Base-by-base conservation (phyloP, 2,797 vertebrate genomes). In the Manis pentadactyla region DNA sequence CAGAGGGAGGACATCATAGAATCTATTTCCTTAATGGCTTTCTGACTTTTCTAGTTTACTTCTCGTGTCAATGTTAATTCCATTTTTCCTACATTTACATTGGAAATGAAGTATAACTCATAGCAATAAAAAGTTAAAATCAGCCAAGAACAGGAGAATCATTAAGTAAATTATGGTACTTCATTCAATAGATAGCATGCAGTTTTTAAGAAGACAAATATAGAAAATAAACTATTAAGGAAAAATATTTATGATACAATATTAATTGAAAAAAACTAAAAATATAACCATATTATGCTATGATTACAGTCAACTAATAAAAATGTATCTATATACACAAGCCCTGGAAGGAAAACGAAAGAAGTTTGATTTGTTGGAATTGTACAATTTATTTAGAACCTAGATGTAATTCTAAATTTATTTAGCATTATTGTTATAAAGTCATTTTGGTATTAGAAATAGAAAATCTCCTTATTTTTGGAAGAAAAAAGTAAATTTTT, bases 401-500 rank as follows among this genome's bases (percentile, higher is more conserved):
- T 71, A 93, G 21, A 74, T 71, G 3, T 64, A 82, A 64, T 51
- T 90, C 27, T 64, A 49, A 85, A 59, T 17, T 89, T 79, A 71
- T 69, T 68, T 87, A 57, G 25, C 87, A 87, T 91, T 61, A 75
- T 23, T 92, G 25, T 86, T 83, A 77, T 64, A 71, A 64, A 84
- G 63, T 42, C 81, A 2, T 75, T 49, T 83, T 49, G 42, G 5
- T 46, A 82, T 86, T 68, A 61, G 39, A 64, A 86, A 87, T 55
- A 64, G 88, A 55, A 46, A 4, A 71, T 25, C 21, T 11, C 17
- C 1, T 23, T 49, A 75, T 82, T 77, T 77, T 64, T 59, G 82
- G 21, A 90, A 93, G 71, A 93, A 81, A 84, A 87, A 83, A 66
- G 10, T 59, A 21, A 77, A 83, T 82, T 84, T 88, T 83, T 92